Conservation (phyloP, 2,888 invertebrate species). For the Brachyptera putata region DNA sequence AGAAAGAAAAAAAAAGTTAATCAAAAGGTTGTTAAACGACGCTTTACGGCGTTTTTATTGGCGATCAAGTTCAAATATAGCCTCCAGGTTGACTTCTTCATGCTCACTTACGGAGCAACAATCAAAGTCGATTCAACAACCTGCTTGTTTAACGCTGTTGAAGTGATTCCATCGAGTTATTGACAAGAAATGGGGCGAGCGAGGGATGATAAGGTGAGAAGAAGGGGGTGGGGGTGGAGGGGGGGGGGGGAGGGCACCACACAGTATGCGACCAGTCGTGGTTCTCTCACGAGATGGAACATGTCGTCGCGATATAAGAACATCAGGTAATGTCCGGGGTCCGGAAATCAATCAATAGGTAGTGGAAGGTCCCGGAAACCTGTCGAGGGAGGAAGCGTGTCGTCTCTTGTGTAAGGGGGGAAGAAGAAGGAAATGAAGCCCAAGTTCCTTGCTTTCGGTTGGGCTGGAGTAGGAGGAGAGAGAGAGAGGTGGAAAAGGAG, state of each 20-base stretch:
- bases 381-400: background rate
- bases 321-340: slow-evolving; percentile 26
- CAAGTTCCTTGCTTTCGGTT: background rate
- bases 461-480: too few relatives aligned
- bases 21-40: background rate
- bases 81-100: background rate
- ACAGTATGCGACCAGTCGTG: background rate
- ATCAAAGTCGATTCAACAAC: background rate
- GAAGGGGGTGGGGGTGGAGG: too few relatives aligned
- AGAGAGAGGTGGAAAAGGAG: too few relatives aligned
- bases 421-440: slow-evolving; percentile 27
- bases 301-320: slow-evolving; percentile 7
- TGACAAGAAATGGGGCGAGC: too few relatives aligned
- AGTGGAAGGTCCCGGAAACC: slow-evolving; percentile 24
- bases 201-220: too few relatives aligned
- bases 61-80: background rate
- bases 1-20: background rate
- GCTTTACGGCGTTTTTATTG: background rate
- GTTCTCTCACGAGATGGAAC: background rate
- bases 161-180: background rate
- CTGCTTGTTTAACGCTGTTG: background rate
- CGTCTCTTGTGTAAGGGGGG: background rate
- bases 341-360: slow-evolving; percentile 27
- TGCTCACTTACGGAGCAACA: background rate
- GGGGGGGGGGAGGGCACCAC: too few relatives aligned